A percentile compares a stretch with the other conserved stretches of the same genome.
Conservation (phyloP, 2,888 invertebrate genomes). For the Lathronympha strigana region DNA sequence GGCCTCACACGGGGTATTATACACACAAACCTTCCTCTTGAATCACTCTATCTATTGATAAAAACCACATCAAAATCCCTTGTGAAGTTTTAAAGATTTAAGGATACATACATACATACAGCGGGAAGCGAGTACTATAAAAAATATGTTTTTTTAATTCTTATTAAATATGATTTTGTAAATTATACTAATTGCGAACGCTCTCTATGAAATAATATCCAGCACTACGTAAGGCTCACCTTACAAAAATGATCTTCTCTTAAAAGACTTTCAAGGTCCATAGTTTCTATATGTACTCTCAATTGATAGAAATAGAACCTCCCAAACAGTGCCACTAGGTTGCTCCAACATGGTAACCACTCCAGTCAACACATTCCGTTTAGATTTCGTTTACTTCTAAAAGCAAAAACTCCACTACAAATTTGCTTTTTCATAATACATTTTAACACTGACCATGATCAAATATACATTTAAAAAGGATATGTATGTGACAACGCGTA, state of each 20-base stretch:
- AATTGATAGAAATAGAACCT: background rate
- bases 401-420: background rate
- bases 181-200: no score
- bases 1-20: no score
- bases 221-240: no score
- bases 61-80: no score
- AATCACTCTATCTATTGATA: no score
- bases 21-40: no score
- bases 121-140: no score
- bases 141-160: no score
- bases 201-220: no score
- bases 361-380: slow-evolving; percentile 11
- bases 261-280: background rate
- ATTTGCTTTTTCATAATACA: background rate
- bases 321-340: background rate
- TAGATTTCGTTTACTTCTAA: slow-evolving; percentile 23
- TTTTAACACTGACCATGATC: background rate
- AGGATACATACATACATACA: no score
- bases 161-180: no score
- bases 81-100: no score
- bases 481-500: background rate
- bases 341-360: background rate
- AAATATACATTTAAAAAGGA: background rate
- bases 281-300: background rate
- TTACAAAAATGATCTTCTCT: background rate